Conservation (phyloP, 2,113 vertebrate genomes). For the Desmodus rotundus region DNA sequence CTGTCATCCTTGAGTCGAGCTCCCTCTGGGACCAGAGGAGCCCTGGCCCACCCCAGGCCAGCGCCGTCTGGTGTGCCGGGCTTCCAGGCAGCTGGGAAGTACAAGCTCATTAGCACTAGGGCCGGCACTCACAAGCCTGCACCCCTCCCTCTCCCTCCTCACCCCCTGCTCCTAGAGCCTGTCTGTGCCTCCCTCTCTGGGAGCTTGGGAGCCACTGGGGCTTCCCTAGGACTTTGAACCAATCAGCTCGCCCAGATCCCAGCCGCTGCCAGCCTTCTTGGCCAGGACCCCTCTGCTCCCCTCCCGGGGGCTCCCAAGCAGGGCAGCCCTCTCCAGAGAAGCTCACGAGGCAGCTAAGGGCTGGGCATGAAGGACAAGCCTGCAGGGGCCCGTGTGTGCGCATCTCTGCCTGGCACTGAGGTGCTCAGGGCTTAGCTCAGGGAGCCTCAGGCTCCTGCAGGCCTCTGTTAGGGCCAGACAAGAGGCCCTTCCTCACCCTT, state of each 20-base stretch:
- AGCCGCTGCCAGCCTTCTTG: not conserved
- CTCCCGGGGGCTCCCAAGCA: not conserved
- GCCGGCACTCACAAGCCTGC: not conserved
- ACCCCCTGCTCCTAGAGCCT: not conserved
- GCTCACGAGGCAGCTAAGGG: not conserved
- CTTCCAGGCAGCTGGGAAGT: not conserved
- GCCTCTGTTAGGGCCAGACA: not conserved
- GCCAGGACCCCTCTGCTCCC: not conserved
- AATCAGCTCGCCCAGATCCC: not conserved
- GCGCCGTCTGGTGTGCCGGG: not conserved
- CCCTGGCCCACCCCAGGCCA: not conserved
- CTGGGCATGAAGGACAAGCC: not conserved
- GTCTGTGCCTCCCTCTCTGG: not conserved
- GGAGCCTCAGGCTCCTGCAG: not conserved
- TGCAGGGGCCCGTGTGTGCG: rapidly evolving
- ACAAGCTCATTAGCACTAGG: not conserved
- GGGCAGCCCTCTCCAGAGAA: not conserved
- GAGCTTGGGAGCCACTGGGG: not conserved
- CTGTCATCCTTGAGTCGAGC: not conserved
- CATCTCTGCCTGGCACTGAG: not conserved
- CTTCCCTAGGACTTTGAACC: not conserved
- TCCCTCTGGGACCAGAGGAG: not conserved
- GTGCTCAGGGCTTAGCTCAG: not conserved
- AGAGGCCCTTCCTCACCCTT: not conserved
- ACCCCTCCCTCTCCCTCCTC: no score